A percentile compares a stretch with the other conserved stretches of the same genome.
These are phyloP conservation scores for Philotrypesis tridentata DNA, from an alignment of 1,140 invertebrate species.

Conservation along the genomic window DNA sequence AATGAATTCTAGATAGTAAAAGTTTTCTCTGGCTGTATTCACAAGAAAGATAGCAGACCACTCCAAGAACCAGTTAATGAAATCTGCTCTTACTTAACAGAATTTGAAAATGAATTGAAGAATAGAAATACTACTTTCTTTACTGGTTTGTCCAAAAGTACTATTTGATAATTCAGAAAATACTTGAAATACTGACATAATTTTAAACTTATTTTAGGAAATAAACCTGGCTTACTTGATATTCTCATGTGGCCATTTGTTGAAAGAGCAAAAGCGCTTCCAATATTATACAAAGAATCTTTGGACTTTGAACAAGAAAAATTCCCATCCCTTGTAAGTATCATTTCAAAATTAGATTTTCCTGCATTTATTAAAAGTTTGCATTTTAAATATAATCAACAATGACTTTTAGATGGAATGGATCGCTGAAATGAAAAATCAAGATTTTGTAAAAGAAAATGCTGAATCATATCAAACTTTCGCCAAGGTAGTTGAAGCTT, in stretches of 20 bases:
- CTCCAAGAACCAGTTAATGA: slow-evolving; percentile 58
- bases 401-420: slow-evolving; percentile 56
- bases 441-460: slow-evolving; percentile 54
- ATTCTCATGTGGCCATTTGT: slow-evolving; percentile 67
- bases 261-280: slow-evolving; percentile 62
- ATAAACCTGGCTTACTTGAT: slow-evolving; percentile 59
- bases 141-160: slow-evolving; percentile 55
- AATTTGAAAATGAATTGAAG: slow-evolving; percentile 63
- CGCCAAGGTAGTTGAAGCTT: slow-evolving; percentile 55
- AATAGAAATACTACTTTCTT: slow-evolving; percentile 60
- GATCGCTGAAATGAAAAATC: slow-evolving; percentile 56
- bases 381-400: not conserved
- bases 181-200: not conserved
- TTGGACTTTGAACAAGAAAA: slow-evolving; percentile 60
- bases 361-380: not conserved
- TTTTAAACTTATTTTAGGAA: slow-evolving; percentile 50
- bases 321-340: slow-evolving; percentile 57
- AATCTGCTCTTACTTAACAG: slow-evolving; percentile 55
- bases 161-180: not conserved
- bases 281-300: slow-evolving; percentile 58
- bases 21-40: slow-evolving; percentile 59
- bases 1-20: slow-evolving; percentile 53
- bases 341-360: not conserved
- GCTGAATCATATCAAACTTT: slow-evolving; percentile 52
- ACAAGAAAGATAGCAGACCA: slow-evolving; percentile 56